Evolutionary conservation across 1,140 invertebrate genomes (phyloP), one percentile per base, ranked within the genome.

Genomic region (Andricus grossulariae): DNA sequence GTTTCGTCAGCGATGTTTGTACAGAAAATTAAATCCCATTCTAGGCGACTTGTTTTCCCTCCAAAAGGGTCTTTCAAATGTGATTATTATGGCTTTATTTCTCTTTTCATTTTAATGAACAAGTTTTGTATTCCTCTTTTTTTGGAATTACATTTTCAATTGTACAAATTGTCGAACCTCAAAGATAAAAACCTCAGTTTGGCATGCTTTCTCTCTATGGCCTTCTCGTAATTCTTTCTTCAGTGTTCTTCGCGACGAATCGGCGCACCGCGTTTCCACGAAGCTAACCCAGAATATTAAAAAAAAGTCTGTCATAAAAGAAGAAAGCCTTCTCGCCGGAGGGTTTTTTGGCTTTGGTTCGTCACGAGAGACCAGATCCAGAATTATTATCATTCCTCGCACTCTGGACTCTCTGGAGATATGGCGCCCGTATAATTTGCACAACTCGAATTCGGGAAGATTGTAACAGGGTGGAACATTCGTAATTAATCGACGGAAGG

Each of bases 271-370:
- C 15, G 25, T 39, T 66, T 66, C 60, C 60, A 66, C 60, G 60
- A 66, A 66, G 7, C 60, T 32, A 66, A 66, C 25, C 60, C 32
- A 66, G 60, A 66, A 54, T 66, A 66, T 66, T 21, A 60, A 66
- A 66, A 60, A 66, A 66, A 66, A 32, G 60, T 66, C 60, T 66
- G 60, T 66, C 32, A n/a, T 66, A 39, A 66, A 55, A 66, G 60
- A 66, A 66, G 15, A 25, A 66, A 66, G 19, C 19, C 25, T 15
- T 21, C 13, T 25, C 21, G 15, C 15, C 21, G 6, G 57, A 32
- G 15, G 25, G 15, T 16, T 66, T 16, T 66, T 66, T 66, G 25
- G 25, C 32, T 10, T n/a, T 45, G 10, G 39, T 7, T 25, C 13
- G 5, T 16, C 13, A 11, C 15, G 15, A 39, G 8, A 66, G 39